Percentiles rank a stretch among this genome's conserved stretches.
Conservation (phyloP, 2,113 vertebrate species). For the Hymenochirus boettgeri region DNA sequence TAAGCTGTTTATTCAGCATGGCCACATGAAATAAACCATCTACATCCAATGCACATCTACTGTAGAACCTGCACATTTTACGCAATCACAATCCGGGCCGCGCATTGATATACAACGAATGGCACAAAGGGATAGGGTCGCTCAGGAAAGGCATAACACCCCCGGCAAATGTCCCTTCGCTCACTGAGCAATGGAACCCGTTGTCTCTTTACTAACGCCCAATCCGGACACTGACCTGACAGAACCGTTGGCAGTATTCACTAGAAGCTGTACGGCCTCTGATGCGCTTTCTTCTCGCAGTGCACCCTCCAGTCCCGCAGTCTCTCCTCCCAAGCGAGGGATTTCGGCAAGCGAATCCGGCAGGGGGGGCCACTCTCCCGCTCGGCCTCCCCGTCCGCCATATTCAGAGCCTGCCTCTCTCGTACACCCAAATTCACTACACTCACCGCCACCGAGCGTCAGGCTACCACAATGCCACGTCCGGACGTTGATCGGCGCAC, state of each 20-base stretch:
- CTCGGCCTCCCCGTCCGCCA: constrained; percentile 95
- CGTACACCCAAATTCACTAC: constrained; percentile 64
- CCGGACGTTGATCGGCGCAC: constrained; percentile 49
- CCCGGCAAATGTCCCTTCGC: no score
- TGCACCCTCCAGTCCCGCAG: constrained; percentile 65
- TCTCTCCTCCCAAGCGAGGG: constrained; percentile 60
- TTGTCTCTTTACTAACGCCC: background rate
- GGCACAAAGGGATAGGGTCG: constrained; percentile 17
- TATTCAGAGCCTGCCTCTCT: constrained; percentile 82
- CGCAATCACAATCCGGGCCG: background rate
- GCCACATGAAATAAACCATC: no score
- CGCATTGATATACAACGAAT: background rate
- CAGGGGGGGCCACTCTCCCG: constrained; percentile 64
- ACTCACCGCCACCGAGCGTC: constrained; percentile 42
- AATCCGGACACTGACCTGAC: constrained; percentile 69
- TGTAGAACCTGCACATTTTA: no score
- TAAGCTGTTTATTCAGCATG: no score
- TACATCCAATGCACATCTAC: no score
- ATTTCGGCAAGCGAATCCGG: constrained; percentile 58
- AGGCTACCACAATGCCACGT: constrained; percentile 68
- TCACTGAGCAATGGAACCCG: constrained; percentile 43
- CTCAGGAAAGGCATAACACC: constrained; percentile 14
- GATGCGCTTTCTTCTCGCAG: constrained; percentile 51
- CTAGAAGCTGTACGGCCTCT: constrained; percentile 71
- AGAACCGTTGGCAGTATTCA: constrained; percentile 83